Evolutionary conservation across 2,888 invertebrate species (phyloP).

Genomic region (Coleophora flavipennella): DNA sequence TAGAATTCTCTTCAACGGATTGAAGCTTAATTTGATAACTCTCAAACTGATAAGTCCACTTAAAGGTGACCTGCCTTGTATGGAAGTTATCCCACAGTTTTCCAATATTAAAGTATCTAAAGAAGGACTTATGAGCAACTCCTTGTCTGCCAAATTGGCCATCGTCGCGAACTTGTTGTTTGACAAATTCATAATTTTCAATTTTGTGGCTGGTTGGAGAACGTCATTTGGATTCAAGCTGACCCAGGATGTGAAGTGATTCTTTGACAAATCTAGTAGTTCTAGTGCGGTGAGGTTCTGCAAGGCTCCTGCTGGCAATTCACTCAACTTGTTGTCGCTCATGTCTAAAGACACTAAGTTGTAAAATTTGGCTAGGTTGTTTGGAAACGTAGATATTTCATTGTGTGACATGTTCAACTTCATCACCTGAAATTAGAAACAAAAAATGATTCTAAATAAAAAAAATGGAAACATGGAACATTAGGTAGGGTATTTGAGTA

Average conservation of each 20-base stretch:
- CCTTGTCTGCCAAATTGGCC: conserved; percentile 55
- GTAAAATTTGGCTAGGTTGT: conserved; percentile 31
- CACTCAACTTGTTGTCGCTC: conserved; percentile 66
- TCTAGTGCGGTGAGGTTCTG: conserved; percentile 70
- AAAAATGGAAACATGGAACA: too few relatives aligned
- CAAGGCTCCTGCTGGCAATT: conserved; percentile 59
- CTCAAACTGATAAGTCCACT: conserved; percentile 66
- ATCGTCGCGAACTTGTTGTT: conserved; percentile 73
- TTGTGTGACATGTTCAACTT: conserved; percentile 79
- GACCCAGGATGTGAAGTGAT: conserved; percentile 73
- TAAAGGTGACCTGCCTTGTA: conserved; percentile 64
- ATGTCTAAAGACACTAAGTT: conserved; percentile 45
- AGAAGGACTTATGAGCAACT: conserved; percentile 71
- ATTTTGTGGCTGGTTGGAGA: conserved; percentile 54
- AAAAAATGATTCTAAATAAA: not conserved
- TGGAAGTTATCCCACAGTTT: conserved; percentile 72
- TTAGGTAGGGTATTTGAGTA: too few relatives aligned
- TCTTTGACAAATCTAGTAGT: conserved; percentile 75
- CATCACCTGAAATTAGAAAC: conserved; percentile 67
- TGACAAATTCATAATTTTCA: conserved; percentile 76
- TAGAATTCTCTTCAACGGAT: conserved; percentile 60
- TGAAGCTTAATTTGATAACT: conserved; percentile 66
- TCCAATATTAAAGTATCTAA: conserved; percentile 74
- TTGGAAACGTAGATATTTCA: conserved; percentile 70
- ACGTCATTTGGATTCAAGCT: conserved; percentile 69